Evolutionary conservation across 2,113 vertebrate species (phyloP).

Genomic region (Myiagra hebetior): DNA sequence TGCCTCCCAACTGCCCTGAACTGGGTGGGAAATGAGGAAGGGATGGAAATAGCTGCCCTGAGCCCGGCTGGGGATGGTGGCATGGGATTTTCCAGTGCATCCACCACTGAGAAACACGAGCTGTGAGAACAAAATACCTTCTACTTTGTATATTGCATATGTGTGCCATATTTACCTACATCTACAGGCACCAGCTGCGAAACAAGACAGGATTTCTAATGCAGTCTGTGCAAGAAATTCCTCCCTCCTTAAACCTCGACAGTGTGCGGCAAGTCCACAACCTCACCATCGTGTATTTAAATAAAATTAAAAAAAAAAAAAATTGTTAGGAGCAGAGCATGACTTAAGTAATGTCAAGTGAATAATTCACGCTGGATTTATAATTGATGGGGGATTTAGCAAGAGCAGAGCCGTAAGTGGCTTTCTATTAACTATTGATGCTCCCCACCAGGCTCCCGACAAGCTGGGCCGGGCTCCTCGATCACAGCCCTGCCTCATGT

Average conservation of each 20-base stretch:
- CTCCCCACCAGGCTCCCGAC: neutral
- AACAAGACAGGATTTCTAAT: neutral
- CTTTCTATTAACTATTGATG: conserved; percentile 74
- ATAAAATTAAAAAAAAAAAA: neutral
- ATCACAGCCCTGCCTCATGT: conserved; percentile 48
- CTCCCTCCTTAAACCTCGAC: neutral
- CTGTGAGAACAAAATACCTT: neutral
- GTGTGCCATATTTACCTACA: too few relatives aligned
- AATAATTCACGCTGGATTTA: conserved; percentile 70
- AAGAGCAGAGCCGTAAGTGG: conserved; percentile 57
- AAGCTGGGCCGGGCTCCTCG: neutral
- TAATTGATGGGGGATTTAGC: conserved; percentile 71
- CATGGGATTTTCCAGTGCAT: neutral
- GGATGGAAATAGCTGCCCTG: neutral
- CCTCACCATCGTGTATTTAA: neutral
- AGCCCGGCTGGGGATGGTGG: neutral
- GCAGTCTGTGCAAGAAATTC: neutral
- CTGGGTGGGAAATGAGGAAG: rapidly evolving
- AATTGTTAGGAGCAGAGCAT: neutral
- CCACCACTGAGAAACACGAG: rapidly evolving
- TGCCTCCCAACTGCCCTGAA: neutral
- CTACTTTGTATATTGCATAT: neutral
- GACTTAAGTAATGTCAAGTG: conserved; percentile 56
- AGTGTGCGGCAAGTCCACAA: neutral
- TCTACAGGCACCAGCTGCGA: neutral